Conservation (phyloP, 2,113 vertebrate species). For the Neogale vison region DNA sequence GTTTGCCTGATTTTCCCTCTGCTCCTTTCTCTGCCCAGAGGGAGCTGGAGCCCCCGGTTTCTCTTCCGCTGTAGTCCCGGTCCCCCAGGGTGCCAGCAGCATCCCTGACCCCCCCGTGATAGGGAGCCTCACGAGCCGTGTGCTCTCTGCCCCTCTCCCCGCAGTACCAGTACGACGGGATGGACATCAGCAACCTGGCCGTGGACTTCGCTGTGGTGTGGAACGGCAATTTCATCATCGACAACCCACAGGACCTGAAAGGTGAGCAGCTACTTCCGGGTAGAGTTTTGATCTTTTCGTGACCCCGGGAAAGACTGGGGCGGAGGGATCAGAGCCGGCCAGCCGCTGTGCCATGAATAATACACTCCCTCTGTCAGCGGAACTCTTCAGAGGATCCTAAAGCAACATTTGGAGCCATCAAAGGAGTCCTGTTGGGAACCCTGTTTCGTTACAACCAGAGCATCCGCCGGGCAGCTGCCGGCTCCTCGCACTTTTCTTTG, state of each 20-base stretch:
- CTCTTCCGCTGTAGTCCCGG: neutral
- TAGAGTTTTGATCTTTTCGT: neutral
- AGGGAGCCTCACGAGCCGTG: neutral
- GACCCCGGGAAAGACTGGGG: neutral
- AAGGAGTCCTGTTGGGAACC: constrained; percentile 59
- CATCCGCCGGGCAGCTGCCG: neutral
- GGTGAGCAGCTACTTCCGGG: constrained; percentile 82
- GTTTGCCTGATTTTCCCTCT: neutral
- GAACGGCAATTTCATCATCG: constrained; percentile 99
- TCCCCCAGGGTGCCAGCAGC: neutral
- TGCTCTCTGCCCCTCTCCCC: constrained; percentile 11
- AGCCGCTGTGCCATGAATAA: neutral
- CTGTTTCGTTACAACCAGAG: constrained; percentile 66
- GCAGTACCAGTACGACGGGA: constrained; percentile 97
- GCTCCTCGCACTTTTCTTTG: constrained; percentile 18
- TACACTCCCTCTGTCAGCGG: neutral
- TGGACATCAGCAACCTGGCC: constrained; percentile 95
- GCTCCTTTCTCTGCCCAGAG: neutral
- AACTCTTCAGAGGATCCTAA: constrained; percentile 44
- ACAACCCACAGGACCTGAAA: constrained; percentile 96
- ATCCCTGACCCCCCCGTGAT: neutral
- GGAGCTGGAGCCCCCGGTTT: neutral
- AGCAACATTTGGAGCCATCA: constrained; percentile 59
- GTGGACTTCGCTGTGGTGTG: constrained; percentile 99
- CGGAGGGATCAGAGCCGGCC: constrained; percentile 25